These are phyloP conservation scores for Chalcosyrphus nemorum DNA, from an alignment of 2,888 invertebrate genomes.

Conservation along the genomic window DNA sequence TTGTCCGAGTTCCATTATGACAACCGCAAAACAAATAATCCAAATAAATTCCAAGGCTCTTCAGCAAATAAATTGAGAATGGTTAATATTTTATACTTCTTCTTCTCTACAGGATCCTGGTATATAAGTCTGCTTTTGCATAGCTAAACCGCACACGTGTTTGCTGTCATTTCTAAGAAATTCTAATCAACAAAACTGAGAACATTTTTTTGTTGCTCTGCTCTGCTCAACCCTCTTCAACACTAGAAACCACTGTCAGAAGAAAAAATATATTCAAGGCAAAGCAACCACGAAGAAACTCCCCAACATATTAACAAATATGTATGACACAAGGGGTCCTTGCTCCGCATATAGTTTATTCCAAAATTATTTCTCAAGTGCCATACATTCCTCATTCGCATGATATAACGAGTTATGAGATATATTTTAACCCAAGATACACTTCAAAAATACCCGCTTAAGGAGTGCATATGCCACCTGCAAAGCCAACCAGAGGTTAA, in stretches of 20 bases:
- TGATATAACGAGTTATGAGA: neutral
- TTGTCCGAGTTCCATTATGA: neutral
- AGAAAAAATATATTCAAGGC: neutral
- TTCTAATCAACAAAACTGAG: slow-evolving; percentile 16
- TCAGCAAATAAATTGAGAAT: neutral
- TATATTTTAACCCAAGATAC: neutral
- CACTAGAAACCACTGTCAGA: slow-evolving; percentile 8
- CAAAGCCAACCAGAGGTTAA: slow-evolving; percentile 8
- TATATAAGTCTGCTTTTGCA: neutral
- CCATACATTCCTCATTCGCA: neutral
- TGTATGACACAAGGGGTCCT: slow-evolving; percentile 9
- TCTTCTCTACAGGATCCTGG: neutral
- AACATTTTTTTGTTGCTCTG: neutral
- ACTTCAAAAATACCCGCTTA: neutral
- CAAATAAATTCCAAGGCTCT: neutral
- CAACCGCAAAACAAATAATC: slow-evolving; percentile 29
- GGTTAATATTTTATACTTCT: slow-evolving; percentile 10
- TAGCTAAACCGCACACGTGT: slow-evolving; percentile 11
- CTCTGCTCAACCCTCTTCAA: slow-evolving; percentile 11
- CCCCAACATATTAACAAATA: slow-evolving; percentile 4
- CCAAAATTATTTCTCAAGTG: neutral
- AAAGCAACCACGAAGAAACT: neutral
- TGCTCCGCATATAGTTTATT: neutral
- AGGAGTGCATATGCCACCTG: neutral
- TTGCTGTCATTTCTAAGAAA: slow-evolving; percentile 19